Evolutionary conservation across 2,888 invertebrate species (phyloP).

Genomic region (Phortica magna): DNA sequence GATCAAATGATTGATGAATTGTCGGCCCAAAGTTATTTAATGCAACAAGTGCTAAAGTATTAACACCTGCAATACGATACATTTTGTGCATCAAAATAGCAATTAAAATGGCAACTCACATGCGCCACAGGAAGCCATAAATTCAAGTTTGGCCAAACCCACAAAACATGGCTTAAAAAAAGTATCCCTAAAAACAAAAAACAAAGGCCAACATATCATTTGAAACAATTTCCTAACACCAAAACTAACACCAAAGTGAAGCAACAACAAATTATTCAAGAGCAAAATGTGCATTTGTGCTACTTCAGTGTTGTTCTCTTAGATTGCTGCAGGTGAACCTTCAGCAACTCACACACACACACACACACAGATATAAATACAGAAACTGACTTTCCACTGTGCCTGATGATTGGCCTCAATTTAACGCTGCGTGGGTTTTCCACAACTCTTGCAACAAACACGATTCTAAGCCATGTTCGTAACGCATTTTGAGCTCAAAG

Average conservation of each 20-base stretch:
- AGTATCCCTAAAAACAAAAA: slow-evolving; percentile 44
- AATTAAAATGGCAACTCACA: slow-evolving; percentile 52
- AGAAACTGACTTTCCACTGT: not conserved
- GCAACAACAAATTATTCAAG: not conserved
- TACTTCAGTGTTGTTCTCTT: not conserved
- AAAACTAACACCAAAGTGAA: slow-evolving; percentile 3
- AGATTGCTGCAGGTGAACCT: slow-evolving; percentile 62
- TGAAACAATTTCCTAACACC: slow-evolving; percentile 64
- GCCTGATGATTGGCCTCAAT: slow-evolving; percentile 62
- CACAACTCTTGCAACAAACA: not conserved
- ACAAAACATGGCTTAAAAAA: not conserved
- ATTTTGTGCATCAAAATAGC: slow-evolving; percentile 42
- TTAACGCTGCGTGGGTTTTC: slow-evolving; percentile 68
- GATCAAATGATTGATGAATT: not conserved
- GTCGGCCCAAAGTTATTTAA: not conserved
- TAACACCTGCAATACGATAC: slow-evolving; percentile 69
- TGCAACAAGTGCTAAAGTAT: slow-evolving; percentile 63
- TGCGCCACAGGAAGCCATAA: slow-evolving; percentile 65
- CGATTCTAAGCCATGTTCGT: not conserved
- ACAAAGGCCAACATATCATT: too few relatives aligned
- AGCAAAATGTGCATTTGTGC: not conserved
- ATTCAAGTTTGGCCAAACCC: slow-evolving; percentile 62
- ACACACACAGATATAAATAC: too few relatives aligned
- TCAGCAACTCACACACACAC: slow-evolving; percentile 16
- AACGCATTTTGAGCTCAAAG: not conserved